These are phyloP conservation scores for Limnodromus scolopaceus DNA, from an alignment of 2,797 vertebrate genomes.

Conservation along the genomic window DNA sequence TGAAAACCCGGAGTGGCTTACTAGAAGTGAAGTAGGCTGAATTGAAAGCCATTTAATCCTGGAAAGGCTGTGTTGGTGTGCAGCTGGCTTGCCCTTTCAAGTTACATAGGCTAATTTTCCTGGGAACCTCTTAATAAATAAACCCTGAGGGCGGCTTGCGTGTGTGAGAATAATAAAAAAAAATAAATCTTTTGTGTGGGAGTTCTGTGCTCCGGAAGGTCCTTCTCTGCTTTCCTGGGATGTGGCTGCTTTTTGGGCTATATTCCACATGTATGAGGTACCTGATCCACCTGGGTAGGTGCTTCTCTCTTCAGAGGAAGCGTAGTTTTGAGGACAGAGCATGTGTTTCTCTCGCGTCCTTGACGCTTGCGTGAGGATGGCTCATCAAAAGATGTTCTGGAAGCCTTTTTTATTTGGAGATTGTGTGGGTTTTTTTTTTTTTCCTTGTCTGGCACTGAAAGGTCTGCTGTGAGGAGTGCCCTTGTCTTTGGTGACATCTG, in stretches of 20 bases:
- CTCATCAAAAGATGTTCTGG: not conserved
- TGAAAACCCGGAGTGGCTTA: not conserved
- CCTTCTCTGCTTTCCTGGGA: not conserved
- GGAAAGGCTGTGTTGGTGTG: not conserved
- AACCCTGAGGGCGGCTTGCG: not conserved
- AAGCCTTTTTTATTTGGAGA: not conserved
- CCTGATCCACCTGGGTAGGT: not conserved
- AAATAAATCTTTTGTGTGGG: not conserved
- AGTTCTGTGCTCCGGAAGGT: not conserved
- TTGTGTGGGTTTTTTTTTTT: not conserved
- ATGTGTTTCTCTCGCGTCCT: not conserved
- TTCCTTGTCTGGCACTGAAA: not conserved
- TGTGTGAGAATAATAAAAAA: too few relatives aligned
- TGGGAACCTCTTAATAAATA: not conserved
- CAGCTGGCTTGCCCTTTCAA: not conserved
- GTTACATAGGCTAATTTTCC: rapidly evolving
- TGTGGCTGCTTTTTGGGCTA: not conserved
- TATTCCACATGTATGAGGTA: not conserved
- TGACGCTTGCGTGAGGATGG: not conserved
- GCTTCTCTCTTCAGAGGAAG: not conserved
- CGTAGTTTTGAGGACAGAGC: rapidly evolving
- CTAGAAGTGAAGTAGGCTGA: not conserved
- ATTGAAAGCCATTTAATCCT: not conserved
- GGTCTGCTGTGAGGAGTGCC: not conserved
- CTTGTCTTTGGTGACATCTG: not conserved